These are phyloP conservation scores for Pecten maximus DNA, from an alignment of 2,888 invertebrate genomes.

Conservation along the genomic window DNA sequence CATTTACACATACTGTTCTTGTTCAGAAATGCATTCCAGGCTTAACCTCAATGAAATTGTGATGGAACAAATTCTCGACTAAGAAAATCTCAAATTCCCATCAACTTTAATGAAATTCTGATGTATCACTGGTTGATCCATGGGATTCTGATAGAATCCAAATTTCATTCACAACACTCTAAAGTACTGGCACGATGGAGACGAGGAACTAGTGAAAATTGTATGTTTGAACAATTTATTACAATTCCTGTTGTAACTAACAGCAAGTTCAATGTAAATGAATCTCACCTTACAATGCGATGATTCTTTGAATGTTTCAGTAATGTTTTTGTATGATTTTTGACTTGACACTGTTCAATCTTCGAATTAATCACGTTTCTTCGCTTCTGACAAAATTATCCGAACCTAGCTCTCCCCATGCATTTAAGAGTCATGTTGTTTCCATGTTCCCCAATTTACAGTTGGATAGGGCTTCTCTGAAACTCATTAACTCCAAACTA, in stretches of 20 bases:
- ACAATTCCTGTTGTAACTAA: not conserved
- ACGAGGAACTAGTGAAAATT: not conserved
- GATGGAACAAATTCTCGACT: not conserved
- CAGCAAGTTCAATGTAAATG: not conserved
- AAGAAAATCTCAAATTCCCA: not conserved
- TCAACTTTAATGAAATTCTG: not conserved
- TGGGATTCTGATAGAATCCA: not conserved
- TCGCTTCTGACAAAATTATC: not conserved
- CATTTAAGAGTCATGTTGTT: not conserved
- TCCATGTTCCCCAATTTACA: not conserved
- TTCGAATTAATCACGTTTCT: not conserved
- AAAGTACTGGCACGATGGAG: not conserved
- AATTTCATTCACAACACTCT: not conserved
- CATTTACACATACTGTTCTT: not conserved
- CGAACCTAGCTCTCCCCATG: not conserved
- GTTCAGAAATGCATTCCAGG: not conserved
- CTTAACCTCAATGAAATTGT: not conserved
- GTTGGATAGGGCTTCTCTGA: not conserved
- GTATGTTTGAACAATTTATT: not conserved
- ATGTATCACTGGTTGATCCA: not conserved
- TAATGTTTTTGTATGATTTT: slow-evolving; percentile 13
- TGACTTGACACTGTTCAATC: not conserved
- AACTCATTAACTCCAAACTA: not conserved
- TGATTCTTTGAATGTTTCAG: not conserved
- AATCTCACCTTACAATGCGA: not conserved